Evolutionary conservation across 2,888 invertebrate genomes (phyloP).

Genomic region (Drosophila koepferae): DNA sequence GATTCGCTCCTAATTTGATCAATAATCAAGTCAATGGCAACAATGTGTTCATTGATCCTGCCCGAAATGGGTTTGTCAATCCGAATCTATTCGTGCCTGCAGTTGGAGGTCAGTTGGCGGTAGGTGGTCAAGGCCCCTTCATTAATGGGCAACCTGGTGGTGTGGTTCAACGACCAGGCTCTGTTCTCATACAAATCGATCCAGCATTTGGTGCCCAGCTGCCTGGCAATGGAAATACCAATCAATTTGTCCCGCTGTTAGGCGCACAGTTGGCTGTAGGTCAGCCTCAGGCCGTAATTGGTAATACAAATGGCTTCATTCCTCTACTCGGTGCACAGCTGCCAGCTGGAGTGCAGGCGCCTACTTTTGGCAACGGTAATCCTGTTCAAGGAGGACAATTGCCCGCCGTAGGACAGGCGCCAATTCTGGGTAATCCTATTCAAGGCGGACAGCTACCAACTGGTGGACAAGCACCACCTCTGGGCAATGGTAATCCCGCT

Average conservation of each 20-base stretch:
- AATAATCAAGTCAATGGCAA: conserved; percentile 26
- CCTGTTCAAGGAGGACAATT: conserved; percentile 23
- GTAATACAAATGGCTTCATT: conserved; percentile 14
- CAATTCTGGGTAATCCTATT: background rate
- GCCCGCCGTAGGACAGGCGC: conserved; percentile 28
- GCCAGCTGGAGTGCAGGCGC: conserved; percentile 14
- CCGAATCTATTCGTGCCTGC: conserved; percentile 56
- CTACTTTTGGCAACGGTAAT: conserved; percentile 9
- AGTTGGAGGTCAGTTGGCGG: conserved; percentile 34
- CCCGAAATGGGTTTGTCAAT: conserved; percentile 37
- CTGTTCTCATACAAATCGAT: conserved; percentile 50
- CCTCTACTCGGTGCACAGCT: conserved; percentile 33
- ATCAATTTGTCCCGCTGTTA: conserved; percentile 18
- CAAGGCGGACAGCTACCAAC: background rate
- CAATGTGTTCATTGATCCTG: conserved; percentile 50
- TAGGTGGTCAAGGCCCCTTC: conserved; percentile 21
- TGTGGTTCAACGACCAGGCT: conserved; percentile 27
- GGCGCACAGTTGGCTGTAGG: conserved; percentile 39
- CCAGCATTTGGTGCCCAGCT: conserved; percentile 48
- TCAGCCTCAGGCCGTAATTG: conserved; percentile 24
- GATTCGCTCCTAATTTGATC: background rate
- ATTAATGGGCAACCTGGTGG: conserved; percentile 8
- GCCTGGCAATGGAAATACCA: conserved; percentile 21
- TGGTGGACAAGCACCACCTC: background rate
- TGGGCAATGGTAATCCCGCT: background rate